Percentiles rank a stretch among this genome's conserved stretches.
Conservation (phyloP, 2,888 invertebrate species). For the Phengaris arion region DNA sequence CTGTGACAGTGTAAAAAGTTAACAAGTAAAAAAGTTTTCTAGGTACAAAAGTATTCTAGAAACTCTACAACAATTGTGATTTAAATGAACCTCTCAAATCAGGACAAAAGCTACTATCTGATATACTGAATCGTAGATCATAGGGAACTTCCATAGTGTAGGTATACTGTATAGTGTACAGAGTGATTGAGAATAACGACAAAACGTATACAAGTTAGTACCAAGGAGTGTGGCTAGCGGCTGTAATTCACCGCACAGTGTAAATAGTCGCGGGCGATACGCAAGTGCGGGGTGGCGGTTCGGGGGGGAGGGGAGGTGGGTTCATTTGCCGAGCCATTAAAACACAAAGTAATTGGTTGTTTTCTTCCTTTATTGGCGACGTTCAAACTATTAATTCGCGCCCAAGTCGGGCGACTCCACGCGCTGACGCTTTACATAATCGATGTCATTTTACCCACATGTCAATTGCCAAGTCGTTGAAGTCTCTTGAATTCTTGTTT, state of each 20-base stretch:
- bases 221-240: not conserved
- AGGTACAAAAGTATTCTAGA: not conserved
- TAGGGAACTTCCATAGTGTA: no score
- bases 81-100: not conserved
- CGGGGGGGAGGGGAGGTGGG: not conserved
- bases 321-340: slow-evolving; percentile 39
- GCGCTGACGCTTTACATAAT: not conserved
- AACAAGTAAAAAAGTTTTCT: not conserved
- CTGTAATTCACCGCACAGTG: slow-evolving; percentile 14
- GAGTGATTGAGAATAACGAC: not conserved
- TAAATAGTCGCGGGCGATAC: not conserved
- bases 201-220: not conserved
- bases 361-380: slow-evolving; percentile 34
- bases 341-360: slow-evolving; percentile 36
- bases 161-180: no score
- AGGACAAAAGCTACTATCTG: no score
- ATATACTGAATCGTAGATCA: not conserved
- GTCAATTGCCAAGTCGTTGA: not conserved
- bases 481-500: not conserved
- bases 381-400: slow-evolving; percentile 34
- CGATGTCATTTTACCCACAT: not conserved
- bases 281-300: not conserved
- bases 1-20: no score
- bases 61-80: not conserved
- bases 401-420: not conserved